Evolutionary conservation across 2,113 vertebrate genomes (phyloP).

Genomic region (Nicator chloris): DNA sequence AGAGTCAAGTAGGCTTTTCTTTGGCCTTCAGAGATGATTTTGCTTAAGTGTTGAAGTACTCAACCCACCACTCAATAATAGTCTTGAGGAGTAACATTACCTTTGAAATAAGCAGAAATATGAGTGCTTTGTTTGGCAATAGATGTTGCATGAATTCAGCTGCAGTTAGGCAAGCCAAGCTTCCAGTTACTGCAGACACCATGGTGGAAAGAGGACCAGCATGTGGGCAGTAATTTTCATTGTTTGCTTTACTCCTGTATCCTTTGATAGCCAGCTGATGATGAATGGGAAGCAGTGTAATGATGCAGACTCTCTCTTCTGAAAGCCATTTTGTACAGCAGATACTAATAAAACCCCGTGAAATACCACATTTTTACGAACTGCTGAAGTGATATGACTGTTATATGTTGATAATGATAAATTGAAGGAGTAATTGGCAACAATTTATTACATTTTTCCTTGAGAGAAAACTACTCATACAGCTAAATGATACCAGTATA

Average conservation of each 20-base stretch:
- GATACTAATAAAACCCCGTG: conserved; percentile 35
- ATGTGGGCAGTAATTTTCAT: conserved; percentile 41
- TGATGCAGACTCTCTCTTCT: not conserved
- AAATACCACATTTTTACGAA: not conserved
- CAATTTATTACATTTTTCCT: conserved; percentile 16
- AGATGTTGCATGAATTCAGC: not conserved
- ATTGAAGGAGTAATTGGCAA: conserved; percentile 11
- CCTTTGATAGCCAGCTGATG: conserved; percentile 28
- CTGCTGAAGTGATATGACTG: conserved; percentile 9
- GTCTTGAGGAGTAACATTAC: not conserved
- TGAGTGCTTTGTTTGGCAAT: not conserved
- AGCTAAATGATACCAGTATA: not conserved
- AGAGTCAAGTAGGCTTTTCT: not conserved
- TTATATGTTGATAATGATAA: conserved; percentile 21
- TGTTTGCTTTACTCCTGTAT: conserved; percentile 32
- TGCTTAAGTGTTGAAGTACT: not conserved
- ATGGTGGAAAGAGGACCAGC: not conserved
- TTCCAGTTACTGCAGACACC: not conserved
- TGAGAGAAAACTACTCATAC: not conserved
- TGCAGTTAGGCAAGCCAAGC: not conserved
- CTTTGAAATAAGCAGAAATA: not conserved
- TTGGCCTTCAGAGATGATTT: not conserved
- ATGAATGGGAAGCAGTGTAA: conserved; percentile 8
- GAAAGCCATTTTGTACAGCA: not conserved
- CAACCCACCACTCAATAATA: not conserved